Evolutionary conservation across 37 sponge, comb jelly and placozoan species (phyloP).

Genomic region (Cladorhizidae sp.): DNA sequence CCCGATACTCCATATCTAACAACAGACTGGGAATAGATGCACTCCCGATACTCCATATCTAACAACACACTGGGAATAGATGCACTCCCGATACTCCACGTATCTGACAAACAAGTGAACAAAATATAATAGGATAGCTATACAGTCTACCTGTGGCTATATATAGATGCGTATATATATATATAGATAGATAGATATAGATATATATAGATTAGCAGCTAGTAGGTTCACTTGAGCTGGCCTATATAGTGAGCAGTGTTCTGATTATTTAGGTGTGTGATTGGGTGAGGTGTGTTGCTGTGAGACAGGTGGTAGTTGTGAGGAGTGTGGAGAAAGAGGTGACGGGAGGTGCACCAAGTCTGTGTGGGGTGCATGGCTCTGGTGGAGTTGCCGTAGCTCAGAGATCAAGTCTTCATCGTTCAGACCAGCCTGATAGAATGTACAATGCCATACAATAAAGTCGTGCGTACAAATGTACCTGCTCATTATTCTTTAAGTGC

Average conservation of each 20-base stretch:
- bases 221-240: background rate
- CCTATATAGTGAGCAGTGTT: background rate
- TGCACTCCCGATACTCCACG: too few species aligned
- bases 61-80: too few species aligned
- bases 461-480: too few species aligned
- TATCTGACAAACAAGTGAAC: too few species aligned
- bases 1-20: too few species aligned
- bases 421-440: constrained; percentile 4
- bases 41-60: too few species aligned
- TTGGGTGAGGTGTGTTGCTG: background rate
- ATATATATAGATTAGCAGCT: background rate
- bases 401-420: background rate
- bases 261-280: background rate
- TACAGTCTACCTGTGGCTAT: background rate
- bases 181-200: too few species aligned
- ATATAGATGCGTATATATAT: too few species aligned
- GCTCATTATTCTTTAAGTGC: too few species aligned
- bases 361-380: background rate
- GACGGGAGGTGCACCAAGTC: constrained; percentile 12
- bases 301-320: background rate
- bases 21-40: too few species aligned
- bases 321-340: background rate
- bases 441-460: too few species aligned
- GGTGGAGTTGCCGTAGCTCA: constrained; percentile 24
- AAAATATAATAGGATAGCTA: too few species aligned